Base-by-base conservation (phyloP, 2,113 vertebrate genomes). In the Salvelinus sp. region DNA sequence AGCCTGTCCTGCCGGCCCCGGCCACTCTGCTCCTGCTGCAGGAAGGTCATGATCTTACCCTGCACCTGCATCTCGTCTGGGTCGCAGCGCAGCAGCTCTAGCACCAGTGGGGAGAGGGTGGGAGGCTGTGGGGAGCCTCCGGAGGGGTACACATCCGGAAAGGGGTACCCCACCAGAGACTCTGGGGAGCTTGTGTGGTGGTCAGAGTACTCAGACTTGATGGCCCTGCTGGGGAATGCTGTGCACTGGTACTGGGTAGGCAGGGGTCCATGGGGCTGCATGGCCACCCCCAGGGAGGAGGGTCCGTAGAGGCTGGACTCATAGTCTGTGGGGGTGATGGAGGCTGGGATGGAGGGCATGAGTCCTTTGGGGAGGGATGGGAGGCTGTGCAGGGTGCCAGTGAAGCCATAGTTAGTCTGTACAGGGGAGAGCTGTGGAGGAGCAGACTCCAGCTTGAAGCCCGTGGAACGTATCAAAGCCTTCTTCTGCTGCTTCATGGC, bases 401-500 rank as follows among this genome's bases (percentile, higher is more conserved):
- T 83, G 79, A 97, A 94, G 86, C 91, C 74, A 84, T 96, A 97
- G 91, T 98, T 96, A 0, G 83, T 92, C 75, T 96, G 96, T 3
- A 91, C 90, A 0, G 94, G 94, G 3, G 96, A 93, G 83, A 93
- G 74, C n/a, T 96, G 86, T 0, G 93, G 93, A 1, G 95, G 93
- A 7, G 89, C 92, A 0, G 90, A 92, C 92, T 99, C 98, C 89
- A 98, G 87, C 93, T 98, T 99, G 91, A 98, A 98, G 78, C 96
- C 93, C 0, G 91, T 99, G 87, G 97, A 97, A 23, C 97, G 95
- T 87, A 99, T 98, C 90, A 99, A 93, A 74, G 97, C 98, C 88
- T 98, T 98, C 92, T 99, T 99, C 94, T 99, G 98, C 90, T 99
- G 98, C 86, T 99, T 99, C 90, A 99, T 91, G 86, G 98, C 98